Evolutionary conservation across 2,113 vertebrate genomes (phyloP).

Genomic region (Aptenodytes forsteri): DNA sequence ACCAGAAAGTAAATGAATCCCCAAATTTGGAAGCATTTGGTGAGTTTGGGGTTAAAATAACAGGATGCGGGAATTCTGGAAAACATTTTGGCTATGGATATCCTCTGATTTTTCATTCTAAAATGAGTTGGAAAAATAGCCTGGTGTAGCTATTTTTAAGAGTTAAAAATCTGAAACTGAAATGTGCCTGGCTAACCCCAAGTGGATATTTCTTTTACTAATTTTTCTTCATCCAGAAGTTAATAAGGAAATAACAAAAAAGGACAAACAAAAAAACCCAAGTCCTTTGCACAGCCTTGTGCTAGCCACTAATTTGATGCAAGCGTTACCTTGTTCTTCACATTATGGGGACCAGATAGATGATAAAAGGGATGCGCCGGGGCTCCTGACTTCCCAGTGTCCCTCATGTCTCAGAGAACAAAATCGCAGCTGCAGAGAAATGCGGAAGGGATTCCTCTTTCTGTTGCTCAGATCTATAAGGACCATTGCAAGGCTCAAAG

Average conservation of each 20-base stretch:
- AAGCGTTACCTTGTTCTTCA: background rate
- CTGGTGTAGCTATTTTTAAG: background rate
- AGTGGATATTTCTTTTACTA: background rate
- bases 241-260: slow-evolving; percentile 1
- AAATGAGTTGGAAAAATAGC: background rate
- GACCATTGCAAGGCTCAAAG: background rate
- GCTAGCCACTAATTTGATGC: background rate
- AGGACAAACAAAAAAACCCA: background rate
- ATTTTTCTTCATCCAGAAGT: background rate
- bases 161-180: background rate
- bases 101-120: background rate
- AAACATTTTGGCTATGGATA: background rate
- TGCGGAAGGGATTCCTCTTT: background rate
- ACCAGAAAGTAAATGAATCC: background rate
- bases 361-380: background rate
- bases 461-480: background rate
- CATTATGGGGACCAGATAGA: background rate
- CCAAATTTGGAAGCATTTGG: background rate
- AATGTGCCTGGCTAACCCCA: background rate
- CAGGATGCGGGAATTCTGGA: background rate
- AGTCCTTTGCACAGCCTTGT: background rate
- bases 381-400: background rate
- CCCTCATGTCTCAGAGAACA: background rate
- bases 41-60: background rate
- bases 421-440: background rate